Conservation (phyloP, 2,888 invertebrate genomes). For the Andrena trimmerana region DNA sequence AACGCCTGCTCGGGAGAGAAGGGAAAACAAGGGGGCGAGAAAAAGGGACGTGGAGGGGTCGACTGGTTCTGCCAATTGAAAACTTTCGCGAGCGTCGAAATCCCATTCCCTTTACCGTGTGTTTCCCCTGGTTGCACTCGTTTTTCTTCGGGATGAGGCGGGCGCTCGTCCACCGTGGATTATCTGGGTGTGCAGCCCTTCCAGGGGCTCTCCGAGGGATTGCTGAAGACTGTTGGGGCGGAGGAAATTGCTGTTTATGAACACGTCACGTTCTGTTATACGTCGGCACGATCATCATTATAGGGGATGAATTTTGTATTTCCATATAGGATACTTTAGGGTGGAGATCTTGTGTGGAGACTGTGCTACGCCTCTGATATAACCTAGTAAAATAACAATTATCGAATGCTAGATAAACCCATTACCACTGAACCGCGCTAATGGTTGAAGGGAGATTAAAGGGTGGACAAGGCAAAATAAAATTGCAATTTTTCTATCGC, state of each 20-base stretch:
- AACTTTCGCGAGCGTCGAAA: constrained; percentile 33
- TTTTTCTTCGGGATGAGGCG: constrained; percentile 42
- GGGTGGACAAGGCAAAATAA: neutral
- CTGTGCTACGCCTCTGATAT: too few species aligned
- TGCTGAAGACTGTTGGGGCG: neutral
- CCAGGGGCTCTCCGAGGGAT: constrained; percentile 46
- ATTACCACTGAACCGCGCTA: neutral
- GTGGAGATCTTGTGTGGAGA: too few species aligned
- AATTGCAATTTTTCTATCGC: neutral
- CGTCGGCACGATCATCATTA: neutral
- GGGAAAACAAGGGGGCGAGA: constrained; percentile 24
- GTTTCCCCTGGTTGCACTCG: constrained; percentile 16
- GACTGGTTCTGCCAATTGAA: constrained; percentile 49
- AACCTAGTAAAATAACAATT: too few species aligned
- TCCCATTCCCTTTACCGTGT: neutral
- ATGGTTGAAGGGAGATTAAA: neutral
- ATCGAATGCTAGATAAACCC: too few species aligned
- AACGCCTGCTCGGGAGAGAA: constrained; percentile 6
- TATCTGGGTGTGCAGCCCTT: constrained; percentile 62
- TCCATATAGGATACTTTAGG: too few species aligned
- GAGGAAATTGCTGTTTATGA: constrained; percentile 33
- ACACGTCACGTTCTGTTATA: neutral
- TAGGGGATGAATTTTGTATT: neutral
- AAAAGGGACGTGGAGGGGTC: constrained; percentile 29
- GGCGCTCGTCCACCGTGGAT: constrained; percentile 46